Percentiles rank a stretch among this genome's conserved stretches.
phyloP scores from a whole-genome alignment of 2,797 vertebrate species.

The Pseudochromis fuscus region DNA sequence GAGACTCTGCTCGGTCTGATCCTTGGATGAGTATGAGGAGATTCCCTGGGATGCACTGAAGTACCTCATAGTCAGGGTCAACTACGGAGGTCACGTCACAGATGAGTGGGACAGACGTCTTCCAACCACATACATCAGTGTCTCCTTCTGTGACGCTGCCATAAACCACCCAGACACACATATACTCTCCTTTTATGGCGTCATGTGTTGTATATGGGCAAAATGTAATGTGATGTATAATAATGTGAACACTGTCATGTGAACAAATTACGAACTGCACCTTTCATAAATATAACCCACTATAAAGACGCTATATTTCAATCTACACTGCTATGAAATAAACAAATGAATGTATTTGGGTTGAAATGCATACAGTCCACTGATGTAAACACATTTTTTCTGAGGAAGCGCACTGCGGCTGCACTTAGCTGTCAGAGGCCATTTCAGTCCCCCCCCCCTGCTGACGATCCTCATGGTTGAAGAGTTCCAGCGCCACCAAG shows the following conservation, averaged over 20 bases:
- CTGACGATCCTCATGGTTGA: background rate
- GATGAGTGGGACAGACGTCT: constrained; percentile 93
- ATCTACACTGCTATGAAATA: background rate
- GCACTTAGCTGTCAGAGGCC: constrained; percentile 44
- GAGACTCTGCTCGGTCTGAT: constrained; percentile 90
- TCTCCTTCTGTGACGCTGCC: constrained; percentile 88
- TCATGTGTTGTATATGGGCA: background rate
- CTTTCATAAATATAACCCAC: background rate
- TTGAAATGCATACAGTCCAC: constrained; percentile 9
- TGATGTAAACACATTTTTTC: constrained; percentile 4
- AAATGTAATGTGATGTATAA: background rate
- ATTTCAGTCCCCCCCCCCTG: constrained; percentile 19
- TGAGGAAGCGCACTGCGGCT: constrained; percentile 64
- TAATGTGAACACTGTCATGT: too few relatives aligned
- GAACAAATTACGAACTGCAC: background rate
- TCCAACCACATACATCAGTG: constrained; percentile 90
- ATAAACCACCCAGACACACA: constrained; percentile 71
- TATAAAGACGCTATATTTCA: constrained; percentile 3
- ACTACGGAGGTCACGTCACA: constrained; percentile 92
- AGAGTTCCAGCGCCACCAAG: constrained; percentile 76
- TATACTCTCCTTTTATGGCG: background rate
- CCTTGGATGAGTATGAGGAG: constrained; percentile 90
- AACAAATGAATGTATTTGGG: constrained; percentile 7
- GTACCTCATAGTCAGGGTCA: constrained; percentile 90
- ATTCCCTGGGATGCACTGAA: constrained; percentile 92